Evolutionary conservation across 2,113 vertebrate species (phyloP), one percentile per base, ranked within the genome.

Genomic region (Pangasianodon hypophthalmus): DNA sequence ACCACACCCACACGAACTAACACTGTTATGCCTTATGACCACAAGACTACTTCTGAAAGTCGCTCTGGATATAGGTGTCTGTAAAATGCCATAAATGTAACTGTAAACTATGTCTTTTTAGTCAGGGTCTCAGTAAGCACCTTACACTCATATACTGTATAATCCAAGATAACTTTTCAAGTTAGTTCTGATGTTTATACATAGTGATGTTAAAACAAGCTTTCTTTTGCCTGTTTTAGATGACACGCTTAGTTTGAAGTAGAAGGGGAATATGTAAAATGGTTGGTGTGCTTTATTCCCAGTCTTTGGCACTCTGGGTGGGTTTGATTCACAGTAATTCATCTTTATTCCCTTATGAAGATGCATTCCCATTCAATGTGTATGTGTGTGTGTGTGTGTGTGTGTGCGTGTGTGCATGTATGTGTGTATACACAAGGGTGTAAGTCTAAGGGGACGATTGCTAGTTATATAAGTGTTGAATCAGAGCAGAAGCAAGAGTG

Each of bases 311-410:
- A 44, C 29, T 13, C 3, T 21, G 52, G 50, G 69, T 37, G 29
- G 67, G 16, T 46, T 89, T 89, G 84, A 71, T 58, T 48, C 69
- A 32, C 52, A 41, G 37, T 56, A 44, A 71, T 84, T 88, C 79
- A 84, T 56, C n/a, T 37, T 84, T 44, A 37, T 85, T 85, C 69
- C 88, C 88, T 58, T 44, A 24, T 26, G 64, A 71, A 83, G 46
- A 37, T 54, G 29, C 29, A 89, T 58, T 89, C 41, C 52, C 24
- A 58, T 21, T 50, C 82, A 29, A 11, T 9, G 54, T 13, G 41
- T 77, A 21, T 79, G 14, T 54, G 19, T 3, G n/a, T 69, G 29
- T 67, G 73, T 64, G 46, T 24, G 46, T 64, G 37, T 44, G 58
- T 52, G 58, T 8, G 29, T 77, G 13, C 37, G 37, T 41, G n/a